Percentiles rank a stretch among this genome's conserved stretches.
phyloP scores from a whole-genome alignment of 2,113 vertebrate species.

The Eudorcas thomsonii region DNA sequence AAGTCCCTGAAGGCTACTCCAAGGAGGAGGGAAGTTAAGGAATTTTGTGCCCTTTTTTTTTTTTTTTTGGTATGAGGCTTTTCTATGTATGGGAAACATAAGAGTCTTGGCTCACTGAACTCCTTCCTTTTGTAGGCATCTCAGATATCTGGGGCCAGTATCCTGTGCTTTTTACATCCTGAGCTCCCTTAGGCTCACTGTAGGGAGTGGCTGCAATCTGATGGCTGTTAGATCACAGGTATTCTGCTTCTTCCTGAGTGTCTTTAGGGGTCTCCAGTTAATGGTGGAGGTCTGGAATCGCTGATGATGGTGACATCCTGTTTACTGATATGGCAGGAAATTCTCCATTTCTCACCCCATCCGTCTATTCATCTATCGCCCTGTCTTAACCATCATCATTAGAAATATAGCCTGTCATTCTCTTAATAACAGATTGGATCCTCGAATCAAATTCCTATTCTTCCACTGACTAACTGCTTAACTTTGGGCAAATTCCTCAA shows the following conservation, averaged over 20 bases:
- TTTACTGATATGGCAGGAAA: neutral
- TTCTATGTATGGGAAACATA: neutral
- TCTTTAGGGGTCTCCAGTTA: neutral
- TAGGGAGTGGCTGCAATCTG: neutral
- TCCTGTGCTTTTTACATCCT: neutral
- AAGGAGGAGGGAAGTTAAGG: neutral
- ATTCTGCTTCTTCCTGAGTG: neutral
- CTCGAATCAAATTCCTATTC: neutral
- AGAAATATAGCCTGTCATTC: neutral
- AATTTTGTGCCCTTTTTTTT: neutral
- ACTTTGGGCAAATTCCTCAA: neutral
- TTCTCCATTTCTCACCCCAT: neutral
- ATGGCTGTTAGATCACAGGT: neutral
- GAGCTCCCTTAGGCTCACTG: neutral
- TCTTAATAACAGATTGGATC: neutral
- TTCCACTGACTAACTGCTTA: neutral
- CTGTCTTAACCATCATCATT: neutral
- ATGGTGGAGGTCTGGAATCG: neutral
- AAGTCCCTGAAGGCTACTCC: neutral
- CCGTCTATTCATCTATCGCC: neutral
- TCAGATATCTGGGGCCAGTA: neutral
- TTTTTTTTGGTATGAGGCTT: neutral
- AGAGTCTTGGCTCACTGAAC: neutral
- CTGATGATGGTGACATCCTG: neutral
- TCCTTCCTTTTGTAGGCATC: neutral